A percentile compares a stretch with the other conserved stretches of the same genome.
phyloP scores from a whole-genome alignment of 2,113 vertebrate genomes.

The Siniperca knerii region DNA sequence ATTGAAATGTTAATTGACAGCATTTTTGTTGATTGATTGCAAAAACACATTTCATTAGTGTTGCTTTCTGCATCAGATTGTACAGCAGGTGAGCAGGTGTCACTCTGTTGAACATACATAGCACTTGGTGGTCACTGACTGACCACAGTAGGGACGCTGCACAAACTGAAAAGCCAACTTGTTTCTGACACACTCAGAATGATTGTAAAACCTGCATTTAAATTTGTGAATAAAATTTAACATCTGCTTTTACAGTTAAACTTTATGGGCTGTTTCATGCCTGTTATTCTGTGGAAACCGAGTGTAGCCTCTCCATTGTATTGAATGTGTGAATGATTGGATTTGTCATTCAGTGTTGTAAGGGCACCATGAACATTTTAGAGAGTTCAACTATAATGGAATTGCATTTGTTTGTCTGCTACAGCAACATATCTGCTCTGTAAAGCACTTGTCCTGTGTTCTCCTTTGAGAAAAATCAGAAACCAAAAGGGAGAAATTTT shows the following conservation, averaged over 20 bases:
- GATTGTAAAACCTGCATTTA: conserved; percentile 73
- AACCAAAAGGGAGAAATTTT: no score
- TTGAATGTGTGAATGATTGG: neutral
- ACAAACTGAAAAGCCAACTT: conserved; percentile 57
- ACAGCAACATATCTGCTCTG: neutral
- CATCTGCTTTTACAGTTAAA: conserved; percentile 69
- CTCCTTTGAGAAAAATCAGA: neutral
- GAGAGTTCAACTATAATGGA: neutral
- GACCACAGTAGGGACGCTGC: conserved; percentile 37
- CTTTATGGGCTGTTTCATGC: neutral
- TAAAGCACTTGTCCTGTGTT: neutral
- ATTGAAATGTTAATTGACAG: conserved; percentile 15
- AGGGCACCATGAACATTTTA: neutral
- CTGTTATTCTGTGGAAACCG: neutral
- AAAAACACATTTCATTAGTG: conserved; percentile 40
- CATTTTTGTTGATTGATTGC: conserved; percentile 23
- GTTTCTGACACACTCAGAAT: conserved; percentile 63
- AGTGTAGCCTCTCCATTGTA: no score
- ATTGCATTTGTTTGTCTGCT: neutral
- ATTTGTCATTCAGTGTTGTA: neutral
- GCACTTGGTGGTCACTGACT: conserved; percentile 5
- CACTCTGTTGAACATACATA: conserved; percentile 1
- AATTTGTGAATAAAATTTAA: conserved; percentile 75
- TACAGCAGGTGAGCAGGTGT: conserved; percentile 39
- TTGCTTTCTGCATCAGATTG: conserved; percentile 65